Conservation (phyloP, 2,888 invertebrate species). For the Eremobia ochroleuca region DNA sequence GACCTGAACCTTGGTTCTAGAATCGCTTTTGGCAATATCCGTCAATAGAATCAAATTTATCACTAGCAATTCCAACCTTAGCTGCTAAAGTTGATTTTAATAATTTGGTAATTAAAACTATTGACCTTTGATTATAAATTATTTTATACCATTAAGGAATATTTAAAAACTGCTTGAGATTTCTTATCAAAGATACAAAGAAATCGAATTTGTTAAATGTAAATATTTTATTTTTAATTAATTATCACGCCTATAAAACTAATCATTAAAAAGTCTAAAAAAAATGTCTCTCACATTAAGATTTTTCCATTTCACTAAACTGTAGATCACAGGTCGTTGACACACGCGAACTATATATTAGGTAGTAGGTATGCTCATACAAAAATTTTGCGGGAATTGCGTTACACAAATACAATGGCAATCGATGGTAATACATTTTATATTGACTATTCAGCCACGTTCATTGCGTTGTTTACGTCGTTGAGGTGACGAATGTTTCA, state of each 20-base stretch:
- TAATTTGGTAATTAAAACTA: slow-evolving; percentile 16
- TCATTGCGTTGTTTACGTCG: not conserved
- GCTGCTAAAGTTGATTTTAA: slow-evolving; percentile 8
- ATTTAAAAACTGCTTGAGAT: not conserved
- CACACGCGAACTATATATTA: not conserved
- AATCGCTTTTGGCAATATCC: not conserved
- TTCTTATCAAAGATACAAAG: not conserved
- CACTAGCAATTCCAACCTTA: not conserved
- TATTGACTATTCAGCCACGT: not conserved
- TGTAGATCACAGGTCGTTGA: not conserved
- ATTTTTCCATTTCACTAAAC: not conserved
- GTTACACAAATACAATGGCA: not conserved
- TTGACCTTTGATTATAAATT: not conserved
- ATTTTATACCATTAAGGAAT: not conserved
- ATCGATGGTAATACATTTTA: not conserved
- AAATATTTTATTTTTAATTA: slow-evolving; percentile 4
- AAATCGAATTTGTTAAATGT: not conserved
- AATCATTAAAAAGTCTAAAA: not conserved
- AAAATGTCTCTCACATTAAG: not conserved
- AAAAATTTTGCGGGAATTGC: not conserved
- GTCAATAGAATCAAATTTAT: not conserved
- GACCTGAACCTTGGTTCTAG: not conserved
- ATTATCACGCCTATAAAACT: not conserved
- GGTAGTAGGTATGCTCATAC: not conserved
- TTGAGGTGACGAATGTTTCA: not conserved